Percentiles rank a stretch among this genome's conserved stretches.
These are phyloP conservation scores for Phyllotis vaccarum DNA, from an alignment of 2,797 vertebrate species.

Conservation along the genomic window DNA sequence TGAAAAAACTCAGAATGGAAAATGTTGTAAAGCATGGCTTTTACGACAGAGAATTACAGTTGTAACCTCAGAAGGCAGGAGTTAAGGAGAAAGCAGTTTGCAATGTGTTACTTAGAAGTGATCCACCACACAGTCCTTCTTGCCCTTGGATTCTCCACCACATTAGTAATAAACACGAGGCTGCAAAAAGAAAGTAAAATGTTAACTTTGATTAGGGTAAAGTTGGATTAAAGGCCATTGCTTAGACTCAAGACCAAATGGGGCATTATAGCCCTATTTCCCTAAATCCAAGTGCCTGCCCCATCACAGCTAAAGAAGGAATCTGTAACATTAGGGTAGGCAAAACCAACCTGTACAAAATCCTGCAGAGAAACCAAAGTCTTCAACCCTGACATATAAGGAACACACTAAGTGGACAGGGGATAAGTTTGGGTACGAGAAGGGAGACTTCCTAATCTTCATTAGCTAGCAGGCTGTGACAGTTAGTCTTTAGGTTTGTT, in stretches of 20 bases:
- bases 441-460: neutral
- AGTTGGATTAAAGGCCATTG: constrained; percentile 32
- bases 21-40: neutral
- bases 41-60: neutral
- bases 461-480: neutral
- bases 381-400: neutral
- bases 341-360: neutral
- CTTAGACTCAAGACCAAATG: neutral
- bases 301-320: neutral
- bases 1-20: constrained; percentile 39
- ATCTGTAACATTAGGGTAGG: neutral
- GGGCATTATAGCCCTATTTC: neutral
- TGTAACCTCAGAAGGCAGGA: neutral
- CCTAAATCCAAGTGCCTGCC: neutral
- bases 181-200: constrained; percentile 46
- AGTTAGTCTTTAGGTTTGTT: neutral
- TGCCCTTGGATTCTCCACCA: constrained; percentile 36
- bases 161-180: neutral
- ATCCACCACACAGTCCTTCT: neutral
- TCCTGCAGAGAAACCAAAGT: neutral
- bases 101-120: neutral
- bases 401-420: neutral
- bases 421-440: neutral
- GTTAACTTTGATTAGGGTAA: constrained; percentile 29
- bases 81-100: neutral